Conservation (phyloP, 2,888 invertebrate genomes). For the Spicauda simplicius region DNA sequence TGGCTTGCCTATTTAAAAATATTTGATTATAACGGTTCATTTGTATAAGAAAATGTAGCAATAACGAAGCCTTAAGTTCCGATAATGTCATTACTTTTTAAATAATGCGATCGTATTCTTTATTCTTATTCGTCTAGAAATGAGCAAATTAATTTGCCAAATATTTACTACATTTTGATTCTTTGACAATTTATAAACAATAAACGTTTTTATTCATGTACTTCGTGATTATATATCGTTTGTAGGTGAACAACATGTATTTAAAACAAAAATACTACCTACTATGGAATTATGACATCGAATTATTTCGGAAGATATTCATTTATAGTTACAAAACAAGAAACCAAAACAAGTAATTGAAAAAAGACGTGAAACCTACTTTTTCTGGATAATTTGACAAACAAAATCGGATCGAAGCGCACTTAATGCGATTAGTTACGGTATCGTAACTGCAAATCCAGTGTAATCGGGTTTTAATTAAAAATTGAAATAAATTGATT, state of each 20-base stretch:
- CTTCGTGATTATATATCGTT: no score
- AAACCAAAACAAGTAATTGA: conserved; percentile 2
- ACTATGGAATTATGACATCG: not conserved
- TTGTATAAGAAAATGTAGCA: not conserved
- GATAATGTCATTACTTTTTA: not conserved
- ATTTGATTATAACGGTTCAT: not conserved
- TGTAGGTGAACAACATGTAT: no score
- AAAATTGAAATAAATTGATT: not conserved
- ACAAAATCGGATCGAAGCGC: conserved; percentile 19
- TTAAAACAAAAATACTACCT: no score
- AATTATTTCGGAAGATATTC: conserved; percentile 4
- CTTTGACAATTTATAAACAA: no score
- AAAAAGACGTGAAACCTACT: conserved; percentile 12
- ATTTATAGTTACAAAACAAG: conserved; percentile 3
- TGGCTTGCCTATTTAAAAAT: not conserved
- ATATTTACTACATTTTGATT: no score
- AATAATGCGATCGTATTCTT: not conserved
- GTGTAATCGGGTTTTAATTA: conserved; percentile 14
- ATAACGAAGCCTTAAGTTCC: not conserved
- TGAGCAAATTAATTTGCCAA: not conserved
- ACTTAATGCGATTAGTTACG: conserved; percentile 21
- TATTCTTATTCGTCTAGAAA: not conserved
- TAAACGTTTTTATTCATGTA: no score
- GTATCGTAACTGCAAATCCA: conserved; percentile 9
- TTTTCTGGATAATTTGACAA: conserved; percentile 15